A percentile compares a stretch with the other conserved stretches of the same genome.
These are phyloP conservation scores for Motacilla alba DNA, from an alignment of 2,113 vertebrate genomes.

Conservation along the genomic window DNA sequence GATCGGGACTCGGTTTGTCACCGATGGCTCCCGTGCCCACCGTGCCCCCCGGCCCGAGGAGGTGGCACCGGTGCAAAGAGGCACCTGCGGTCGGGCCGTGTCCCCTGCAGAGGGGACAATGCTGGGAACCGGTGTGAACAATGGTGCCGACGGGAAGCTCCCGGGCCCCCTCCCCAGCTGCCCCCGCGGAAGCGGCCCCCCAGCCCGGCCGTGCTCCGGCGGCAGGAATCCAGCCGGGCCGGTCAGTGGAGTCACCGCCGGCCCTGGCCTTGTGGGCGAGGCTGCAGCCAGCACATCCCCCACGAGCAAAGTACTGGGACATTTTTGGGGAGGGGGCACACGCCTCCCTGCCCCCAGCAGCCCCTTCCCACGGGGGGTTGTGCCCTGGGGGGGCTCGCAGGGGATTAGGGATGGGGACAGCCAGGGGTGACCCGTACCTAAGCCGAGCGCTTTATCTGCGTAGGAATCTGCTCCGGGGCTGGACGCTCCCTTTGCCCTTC, in stretches of 20 bases:
- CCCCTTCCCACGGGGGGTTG: not conserved
- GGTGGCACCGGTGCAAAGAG: not conserved
- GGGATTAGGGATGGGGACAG: not conserved
- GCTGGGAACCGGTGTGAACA: constrained; percentile 40
- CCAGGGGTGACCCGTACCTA: not conserved
- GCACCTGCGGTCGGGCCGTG: not conserved
- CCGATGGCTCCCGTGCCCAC: not conserved
- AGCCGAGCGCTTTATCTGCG: not conserved
- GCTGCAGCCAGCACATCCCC: not conserved
- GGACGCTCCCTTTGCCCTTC: not conserved
- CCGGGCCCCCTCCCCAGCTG: not conserved
- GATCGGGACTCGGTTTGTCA: accelerated
- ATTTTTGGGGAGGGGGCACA: not conserved
- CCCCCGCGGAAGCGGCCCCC: constrained; percentile 23
- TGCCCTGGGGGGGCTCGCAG: not conserved
- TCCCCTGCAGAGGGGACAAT: constrained; percentile 1
- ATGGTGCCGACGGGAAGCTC: constrained; percentile 3
- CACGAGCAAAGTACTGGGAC: not conserved
- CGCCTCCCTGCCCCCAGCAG: not conserved
- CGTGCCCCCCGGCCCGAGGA: accelerated
- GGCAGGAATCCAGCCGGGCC: constrained; percentile 22
- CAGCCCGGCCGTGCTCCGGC: not conserved
- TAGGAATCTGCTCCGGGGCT: not conserved
- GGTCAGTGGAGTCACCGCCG: constrained; percentile 32
- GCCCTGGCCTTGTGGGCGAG: not conserved